These are phyloP conservation scores for Cotesia glomerata DNA, from an alignment of 1,140 invertebrate species.

Conservation along the genomic window DNA sequence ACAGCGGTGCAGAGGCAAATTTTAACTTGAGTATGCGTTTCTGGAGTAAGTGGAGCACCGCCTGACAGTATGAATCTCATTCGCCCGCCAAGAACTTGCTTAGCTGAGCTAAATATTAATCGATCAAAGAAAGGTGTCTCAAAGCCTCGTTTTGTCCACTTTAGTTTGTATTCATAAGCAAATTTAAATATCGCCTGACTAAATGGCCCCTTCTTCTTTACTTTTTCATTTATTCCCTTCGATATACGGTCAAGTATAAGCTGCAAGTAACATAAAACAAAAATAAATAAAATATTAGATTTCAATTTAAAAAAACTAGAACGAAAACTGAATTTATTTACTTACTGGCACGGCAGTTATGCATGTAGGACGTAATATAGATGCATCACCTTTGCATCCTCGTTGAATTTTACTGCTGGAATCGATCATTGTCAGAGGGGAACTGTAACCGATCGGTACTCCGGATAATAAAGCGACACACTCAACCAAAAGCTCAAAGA, in stretches of 20 bases:
- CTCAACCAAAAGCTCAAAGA: conserved; percentile 90
- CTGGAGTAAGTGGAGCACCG: conserved; percentile 93
- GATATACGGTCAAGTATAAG: conserved; percentile 94
- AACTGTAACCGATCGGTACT: conserved; percentile 95
- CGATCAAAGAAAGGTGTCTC: conserved; percentile 81
- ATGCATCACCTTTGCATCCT: conserved; percentile 89
- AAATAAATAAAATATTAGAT: conserved; percentile 28
- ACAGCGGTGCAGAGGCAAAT: conserved; percentile 90
- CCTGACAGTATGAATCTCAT: conserved; percentile 88
- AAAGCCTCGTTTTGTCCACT: conserved; percentile 84
- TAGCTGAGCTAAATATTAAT: conserved; percentile 67
- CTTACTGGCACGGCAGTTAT: conserved; percentile 93
- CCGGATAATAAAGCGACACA: conserved; percentile 79
- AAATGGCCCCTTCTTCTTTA: conserved; percentile 77
- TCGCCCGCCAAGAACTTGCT: conserved; percentile 83
- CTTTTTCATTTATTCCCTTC: conserved; percentile 92
- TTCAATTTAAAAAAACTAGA: neutral
- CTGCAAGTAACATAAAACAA: conserved; percentile 62
- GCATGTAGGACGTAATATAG: conserved; percentile 88
- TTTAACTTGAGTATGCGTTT: conserved; percentile 94
- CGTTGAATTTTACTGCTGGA: conserved; percentile 94
- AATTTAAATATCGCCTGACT: conserved; percentile 86
- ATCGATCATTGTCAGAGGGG: conserved; percentile 93
- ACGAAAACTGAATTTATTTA: conserved; percentile 30
- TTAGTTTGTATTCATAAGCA: conserved; percentile 89